Conservation (phyloP, 2,113 vertebrate genomes). For the Oryzias javanicus region DNA sequence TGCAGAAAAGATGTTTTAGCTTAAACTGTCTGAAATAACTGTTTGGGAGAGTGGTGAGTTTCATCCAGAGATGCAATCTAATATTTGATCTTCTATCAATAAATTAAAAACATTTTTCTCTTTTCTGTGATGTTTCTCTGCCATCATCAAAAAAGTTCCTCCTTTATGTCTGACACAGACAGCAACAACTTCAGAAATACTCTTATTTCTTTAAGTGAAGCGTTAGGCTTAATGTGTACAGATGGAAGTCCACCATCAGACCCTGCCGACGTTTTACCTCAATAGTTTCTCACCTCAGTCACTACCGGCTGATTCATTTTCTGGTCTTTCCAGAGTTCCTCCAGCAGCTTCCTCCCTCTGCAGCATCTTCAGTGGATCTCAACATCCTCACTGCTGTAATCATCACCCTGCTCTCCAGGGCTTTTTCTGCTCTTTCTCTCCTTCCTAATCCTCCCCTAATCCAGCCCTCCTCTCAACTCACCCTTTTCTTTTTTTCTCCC, state of each 20-base stretch:
- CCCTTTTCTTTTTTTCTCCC: not conserved
- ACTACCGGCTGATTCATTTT: slow-evolving; percentile 17
- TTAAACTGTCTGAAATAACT: no score
- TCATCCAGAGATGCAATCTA: not conserved
- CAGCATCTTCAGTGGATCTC: not conserved
- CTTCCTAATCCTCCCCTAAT: slow-evolving; percentile 24
- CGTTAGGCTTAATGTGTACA: no score
- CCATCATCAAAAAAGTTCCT: no score
- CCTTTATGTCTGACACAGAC: no score
- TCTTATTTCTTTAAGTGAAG: no score
- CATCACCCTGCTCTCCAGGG: slow-evolving; percentile 2
- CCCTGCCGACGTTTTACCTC: not conserved
- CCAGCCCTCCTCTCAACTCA: slow-evolving; percentile 9
- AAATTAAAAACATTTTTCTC: no score
- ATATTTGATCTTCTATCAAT: not conserved
- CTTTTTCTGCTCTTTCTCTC: slow-evolving; percentile 5
- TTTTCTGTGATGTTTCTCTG: no score
- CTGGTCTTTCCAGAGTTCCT: not conserved
- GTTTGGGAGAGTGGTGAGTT: not conserved
- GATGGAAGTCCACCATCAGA: not conserved
- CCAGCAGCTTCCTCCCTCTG: not conserved
- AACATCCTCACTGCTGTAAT: slow-evolving; percentile 2
- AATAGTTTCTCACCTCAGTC: slow-evolving; percentile 4
- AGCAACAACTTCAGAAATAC: no score
- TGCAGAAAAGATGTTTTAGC: no score